Conservation (phyloP, 2,888 invertebrate genomes). For the Acheta domesticus region DNA sequence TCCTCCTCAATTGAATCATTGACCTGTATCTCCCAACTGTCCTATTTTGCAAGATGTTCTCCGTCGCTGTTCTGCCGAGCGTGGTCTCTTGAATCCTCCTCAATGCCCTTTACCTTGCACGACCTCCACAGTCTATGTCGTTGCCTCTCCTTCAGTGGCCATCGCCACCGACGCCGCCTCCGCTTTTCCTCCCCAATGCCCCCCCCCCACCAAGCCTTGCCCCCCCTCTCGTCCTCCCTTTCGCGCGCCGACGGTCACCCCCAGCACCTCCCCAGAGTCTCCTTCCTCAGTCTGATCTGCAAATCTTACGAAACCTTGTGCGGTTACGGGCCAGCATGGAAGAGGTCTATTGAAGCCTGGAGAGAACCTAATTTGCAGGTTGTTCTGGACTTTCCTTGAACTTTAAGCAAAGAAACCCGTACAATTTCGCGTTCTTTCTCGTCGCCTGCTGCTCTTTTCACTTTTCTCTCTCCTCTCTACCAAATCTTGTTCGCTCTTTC, state of each 20-base stretch:
- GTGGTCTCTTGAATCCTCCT: too few relatives aligned
- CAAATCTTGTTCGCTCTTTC: background rate
- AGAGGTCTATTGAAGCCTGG: background rate
- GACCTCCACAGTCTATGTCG: too few relatives aligned
- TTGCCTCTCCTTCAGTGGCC: too few relatives aligned
- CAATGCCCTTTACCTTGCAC: too few relatives aligned
- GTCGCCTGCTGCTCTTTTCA: background rate
- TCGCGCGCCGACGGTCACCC: background rate
- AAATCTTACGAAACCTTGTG: background rate
- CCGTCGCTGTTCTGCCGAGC: too few relatives aligned
- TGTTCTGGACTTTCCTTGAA: background rate
- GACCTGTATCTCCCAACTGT: too few relatives aligned
- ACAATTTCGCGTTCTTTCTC: background rate
- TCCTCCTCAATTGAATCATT: too few relatives aligned
- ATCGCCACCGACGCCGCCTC: too few relatives aligned
- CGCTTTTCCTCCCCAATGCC: too few relatives aligned
- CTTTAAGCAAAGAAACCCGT: background rate
- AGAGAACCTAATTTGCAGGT: background rate
- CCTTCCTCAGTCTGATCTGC: background rate
- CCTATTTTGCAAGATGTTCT: too few relatives aligned
- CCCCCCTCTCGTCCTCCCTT: background rate
- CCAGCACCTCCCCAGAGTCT: background rate
- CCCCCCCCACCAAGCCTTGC: too few relatives aligned
- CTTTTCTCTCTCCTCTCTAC: background rate
- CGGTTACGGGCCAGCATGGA: background rate